A percentile compares a stretch with the other conserved stretches of the same genome.
These are phyloP conservation scores for Rhea americana DNA, from an alignment of 2,113 vertebrate genomes.

Conservation along the genomic window DNA sequence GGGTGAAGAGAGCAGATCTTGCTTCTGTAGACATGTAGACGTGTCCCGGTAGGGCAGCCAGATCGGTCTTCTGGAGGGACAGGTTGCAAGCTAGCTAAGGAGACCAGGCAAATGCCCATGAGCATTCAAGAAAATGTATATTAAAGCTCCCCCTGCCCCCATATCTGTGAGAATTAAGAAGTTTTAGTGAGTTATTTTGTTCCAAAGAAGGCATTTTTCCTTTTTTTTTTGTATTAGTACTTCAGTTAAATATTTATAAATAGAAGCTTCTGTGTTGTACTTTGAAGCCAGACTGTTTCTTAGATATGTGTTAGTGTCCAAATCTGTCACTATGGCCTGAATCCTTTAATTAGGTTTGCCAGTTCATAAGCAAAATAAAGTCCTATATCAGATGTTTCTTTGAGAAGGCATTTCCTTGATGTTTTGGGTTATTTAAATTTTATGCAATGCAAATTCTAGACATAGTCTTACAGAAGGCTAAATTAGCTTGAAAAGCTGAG, in stretches of 20 bases:
- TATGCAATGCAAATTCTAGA: slow-evolving; percentile 25
- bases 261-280: not conserved
- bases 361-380: slow-evolving; percentile 6
- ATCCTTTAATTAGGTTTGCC: slow-evolving; percentile 15
- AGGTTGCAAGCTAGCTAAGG: fast-evolving
- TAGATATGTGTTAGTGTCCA: slow-evolving; percentile 21
- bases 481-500: slow-evolving; percentile 24
- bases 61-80: not conserved
- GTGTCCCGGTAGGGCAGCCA: not conserved
- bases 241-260: slow-evolving; percentile 45
- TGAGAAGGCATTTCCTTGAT: slow-evolving; percentile 9
- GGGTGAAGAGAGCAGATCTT: not conserved
- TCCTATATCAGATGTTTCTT: slow-evolving; percentile 5
- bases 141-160: not conserved
- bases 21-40: not conserved
- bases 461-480: not conserved
- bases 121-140: not conserved
- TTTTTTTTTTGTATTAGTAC: slow-evolving; percentile 1
- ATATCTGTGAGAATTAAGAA: not conserved
- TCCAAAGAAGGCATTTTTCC: not conserved
- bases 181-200: not conserved
- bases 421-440: not conserved
- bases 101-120: not conserved
- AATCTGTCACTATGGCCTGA: not conserved
- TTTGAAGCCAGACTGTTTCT: slow-evolving; percentile 38